Conservation (phyloP, 2,113 vertebrate species). For the Andinoacara biseriatus region DNA sequence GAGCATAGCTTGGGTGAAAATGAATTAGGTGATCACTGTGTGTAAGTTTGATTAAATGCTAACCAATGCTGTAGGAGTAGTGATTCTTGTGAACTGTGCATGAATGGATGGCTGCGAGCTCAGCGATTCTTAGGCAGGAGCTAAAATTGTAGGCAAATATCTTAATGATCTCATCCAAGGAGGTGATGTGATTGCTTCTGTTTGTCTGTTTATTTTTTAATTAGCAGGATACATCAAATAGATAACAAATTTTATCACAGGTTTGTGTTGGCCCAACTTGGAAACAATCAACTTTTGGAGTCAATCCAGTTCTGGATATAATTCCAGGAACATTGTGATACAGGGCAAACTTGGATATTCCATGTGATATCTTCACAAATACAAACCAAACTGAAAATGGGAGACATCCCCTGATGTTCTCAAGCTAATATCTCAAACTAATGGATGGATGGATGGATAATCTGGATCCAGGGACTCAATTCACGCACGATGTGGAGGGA, state of each 20-base stretch:
- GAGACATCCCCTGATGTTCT: background rate
- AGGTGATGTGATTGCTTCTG: background rate
- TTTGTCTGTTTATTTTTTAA: background rate
- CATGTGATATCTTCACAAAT: background rate
- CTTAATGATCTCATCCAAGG: background rate
- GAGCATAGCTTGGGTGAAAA: background rate
- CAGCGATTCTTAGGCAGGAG: background rate
- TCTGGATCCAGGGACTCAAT: background rate
- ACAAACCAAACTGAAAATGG: background rate
- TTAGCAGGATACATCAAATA: background rate
- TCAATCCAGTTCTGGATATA: background rate
- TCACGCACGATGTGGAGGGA: background rate
- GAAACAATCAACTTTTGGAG: background rate
- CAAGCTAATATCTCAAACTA: background rate
- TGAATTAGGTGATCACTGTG: background rate
- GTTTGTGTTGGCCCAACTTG: background rate
- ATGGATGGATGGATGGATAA: no score
- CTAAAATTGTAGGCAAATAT: conserved; percentile 20
- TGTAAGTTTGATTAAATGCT: background rate
- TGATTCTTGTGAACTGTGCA: background rate
- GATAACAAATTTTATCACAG: background rate
- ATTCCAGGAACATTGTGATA: background rate
- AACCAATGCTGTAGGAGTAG: background rate
- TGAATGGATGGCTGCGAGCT: background rate
- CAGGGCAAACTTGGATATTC: background rate